Percentiles rank a stretch among this genome's conserved stretches.
These are phyloP conservation scores for Coelinius sp. DNA, from an alignment of 2,888 invertebrate species.

Conservation along the genomic window DNA sequence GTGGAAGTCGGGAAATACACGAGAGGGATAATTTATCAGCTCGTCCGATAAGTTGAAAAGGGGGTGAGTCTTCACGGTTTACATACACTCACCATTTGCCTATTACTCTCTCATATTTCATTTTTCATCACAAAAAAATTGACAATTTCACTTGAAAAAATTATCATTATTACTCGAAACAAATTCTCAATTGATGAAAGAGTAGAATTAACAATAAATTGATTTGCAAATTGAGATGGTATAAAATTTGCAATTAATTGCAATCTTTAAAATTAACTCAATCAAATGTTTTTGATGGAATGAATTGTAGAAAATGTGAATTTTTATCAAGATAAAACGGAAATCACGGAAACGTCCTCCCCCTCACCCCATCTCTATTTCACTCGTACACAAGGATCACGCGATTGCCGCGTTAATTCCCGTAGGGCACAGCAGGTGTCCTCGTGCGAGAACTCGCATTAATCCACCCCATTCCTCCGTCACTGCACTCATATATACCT, in stretches of 20 bases:
- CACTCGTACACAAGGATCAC: slow-evolving; percentile 55
- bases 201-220: not conserved
- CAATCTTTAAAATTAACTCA: no score
- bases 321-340: slow-evolving; percentile 1
- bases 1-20: slow-evolving; percentile 26
- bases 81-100: slow-evolving; percentile 37
- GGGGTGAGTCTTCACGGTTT: slow-evolving; percentile 51
- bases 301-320: slow-evolving; percentile 4
- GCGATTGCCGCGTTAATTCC: slow-evolving; percentile 69
- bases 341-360: slow-evolving; percentile 27
- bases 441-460: slow-evolving; percentile 63
- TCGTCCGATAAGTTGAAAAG: slow-evolving; percentile 62
- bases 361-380: slow-evolving; percentile 15
- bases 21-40: slow-evolving; percentile 65
- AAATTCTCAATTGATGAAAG: not conserved
- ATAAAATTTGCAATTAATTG: no score
- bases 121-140: slow-evolving; percentile 8
- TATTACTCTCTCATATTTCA: not conserved
- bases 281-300: not conserved
- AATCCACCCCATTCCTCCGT: slow-evolving; percentile 55
- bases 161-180: not conserved
- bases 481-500: slow-evolving; percentile 36
- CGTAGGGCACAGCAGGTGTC: slow-evolving; percentile 66
- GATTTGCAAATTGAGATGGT: no score
- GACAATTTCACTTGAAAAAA: not conserved